Evolutionary conservation across 2,888 invertebrate species (phyloP).

Genomic region (Rotaria sp.): DNA sequence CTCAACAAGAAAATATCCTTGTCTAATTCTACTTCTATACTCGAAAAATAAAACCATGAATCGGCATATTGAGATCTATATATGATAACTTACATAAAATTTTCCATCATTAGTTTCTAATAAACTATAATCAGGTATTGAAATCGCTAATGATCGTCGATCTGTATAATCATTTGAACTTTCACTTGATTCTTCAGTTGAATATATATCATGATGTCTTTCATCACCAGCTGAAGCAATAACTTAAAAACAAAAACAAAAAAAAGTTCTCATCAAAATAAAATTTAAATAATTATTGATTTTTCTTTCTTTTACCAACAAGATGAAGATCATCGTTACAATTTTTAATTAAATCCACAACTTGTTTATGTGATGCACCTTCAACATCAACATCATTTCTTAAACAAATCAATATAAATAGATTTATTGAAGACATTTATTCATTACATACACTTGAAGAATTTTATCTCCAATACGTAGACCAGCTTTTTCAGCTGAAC

Average conservation of each 20-base stretch:
- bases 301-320: neutral
- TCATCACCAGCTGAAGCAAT: neutral
- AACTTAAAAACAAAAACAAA: neutral
- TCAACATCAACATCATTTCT: conserved; percentile 67
- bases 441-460: conserved; percentile 96
- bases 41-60: too few species aligned
- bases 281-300: neutral
- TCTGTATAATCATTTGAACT: conserved; percentile 67
- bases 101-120: conserved; percentile 65
- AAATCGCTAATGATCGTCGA: conserved; percentile 70
- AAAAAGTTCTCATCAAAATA: neutral
- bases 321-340: conserved; percentile 87
- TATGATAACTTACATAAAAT: conserved; percentile 30
- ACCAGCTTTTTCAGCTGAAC: conserved; percentile 94
- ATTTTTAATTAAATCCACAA: conserved; percentile 95
- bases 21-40: too few species aligned
- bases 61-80: too few species aligned
- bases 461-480: conserved; percentile 94
- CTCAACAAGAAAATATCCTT: too few species aligned
- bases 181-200: conserved; percentile 70
- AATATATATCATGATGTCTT: neutral
- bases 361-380: conserved; percentile 98
- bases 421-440: neutral
- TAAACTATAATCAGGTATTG: conserved; percentile 85
- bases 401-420: neutral